A percentile compares a stretch with the other conserved stretches of the same genome.
phyloP scores from a whole-genome alignment of 2,888 invertebrate species.

The Muscina levida region DNA sequence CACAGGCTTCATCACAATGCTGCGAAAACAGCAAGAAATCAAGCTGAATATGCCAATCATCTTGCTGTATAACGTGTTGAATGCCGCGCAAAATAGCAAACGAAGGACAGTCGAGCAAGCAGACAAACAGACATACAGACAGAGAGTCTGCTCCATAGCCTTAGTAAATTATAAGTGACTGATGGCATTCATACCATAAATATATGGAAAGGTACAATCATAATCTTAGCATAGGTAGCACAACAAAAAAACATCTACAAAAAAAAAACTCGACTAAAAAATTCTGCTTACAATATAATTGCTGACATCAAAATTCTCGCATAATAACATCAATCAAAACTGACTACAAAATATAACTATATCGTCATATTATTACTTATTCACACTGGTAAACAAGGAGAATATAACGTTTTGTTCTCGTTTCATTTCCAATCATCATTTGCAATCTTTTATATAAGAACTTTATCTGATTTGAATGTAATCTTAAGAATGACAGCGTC shows the following conservation, averaged over 20 bases:
- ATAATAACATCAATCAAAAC: conserved; percentile 69
- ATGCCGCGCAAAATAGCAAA: conserved; percentile 20
- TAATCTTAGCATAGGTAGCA: conserved; percentile 13
- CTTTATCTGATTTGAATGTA: conserved; percentile 2
- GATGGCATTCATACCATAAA: conserved; percentile 5
- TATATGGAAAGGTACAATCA: neutral
- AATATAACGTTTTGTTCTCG: conserved; percentile 2
- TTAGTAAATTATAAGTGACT: neutral
- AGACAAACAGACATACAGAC: neutral
- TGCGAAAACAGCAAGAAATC: neutral
- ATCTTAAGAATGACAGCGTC: no score
- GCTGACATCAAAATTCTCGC: conserved; percentile 68
- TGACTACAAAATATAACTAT: neutral
- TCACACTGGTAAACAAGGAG: neutral
- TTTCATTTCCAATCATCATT: conserved; percentile 1
- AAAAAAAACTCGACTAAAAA: neutral
- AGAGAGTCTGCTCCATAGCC: neutral
- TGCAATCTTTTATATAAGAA: neutral
- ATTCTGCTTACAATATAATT: conserved; percentile 60
- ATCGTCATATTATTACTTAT: no score
- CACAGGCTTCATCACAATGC: neutral
- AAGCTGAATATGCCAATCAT: conserved; percentile 28
- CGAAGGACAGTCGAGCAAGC: neutral
- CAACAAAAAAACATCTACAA: neutral
- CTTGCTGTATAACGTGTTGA: conserved; percentile 53